These are phyloP conservation scores for Canis aureus DNA, from an alignment of 2,113 vertebrate species.

Conservation along the genomic window DNA sequence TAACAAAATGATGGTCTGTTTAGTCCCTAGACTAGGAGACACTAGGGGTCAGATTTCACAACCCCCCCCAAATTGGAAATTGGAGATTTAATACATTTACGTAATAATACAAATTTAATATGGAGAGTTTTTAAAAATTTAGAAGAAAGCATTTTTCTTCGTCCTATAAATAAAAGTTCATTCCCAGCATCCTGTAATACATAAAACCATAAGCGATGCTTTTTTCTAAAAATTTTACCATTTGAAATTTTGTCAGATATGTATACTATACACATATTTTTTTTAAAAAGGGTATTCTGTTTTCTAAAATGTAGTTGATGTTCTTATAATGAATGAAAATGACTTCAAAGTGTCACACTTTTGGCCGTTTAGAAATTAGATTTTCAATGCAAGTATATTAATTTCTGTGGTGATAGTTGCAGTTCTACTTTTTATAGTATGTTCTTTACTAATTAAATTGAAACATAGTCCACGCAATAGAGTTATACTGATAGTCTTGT, in stretches of 20 bases:
- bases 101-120: background rate
- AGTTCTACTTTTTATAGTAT: background rate
- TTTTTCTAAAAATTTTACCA: background rate
- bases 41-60: background rate
- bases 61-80: background rate
- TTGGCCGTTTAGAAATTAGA: background rate
- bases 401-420: background rate
- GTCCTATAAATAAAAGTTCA: background rate
- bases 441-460: background rate
- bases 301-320: background rate
- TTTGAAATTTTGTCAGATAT: background rate
- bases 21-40: background rate
- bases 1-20: background rate
- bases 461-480: background rate
- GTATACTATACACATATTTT: background rate
- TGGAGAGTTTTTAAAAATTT: background rate
- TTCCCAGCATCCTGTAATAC: background rate
- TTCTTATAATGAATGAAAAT: background rate
- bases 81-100: background rate
- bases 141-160: background rate
- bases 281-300: background rate
- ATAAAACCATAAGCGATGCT: background rate
- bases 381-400: background rate
- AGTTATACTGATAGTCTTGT: background rate
- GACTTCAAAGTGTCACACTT: background rate